These are phyloP conservation scores for Sturnira hondurensis DNA, from an alignment of 2,113 vertebrate genomes.

Conservation along the genomic window DNA sequence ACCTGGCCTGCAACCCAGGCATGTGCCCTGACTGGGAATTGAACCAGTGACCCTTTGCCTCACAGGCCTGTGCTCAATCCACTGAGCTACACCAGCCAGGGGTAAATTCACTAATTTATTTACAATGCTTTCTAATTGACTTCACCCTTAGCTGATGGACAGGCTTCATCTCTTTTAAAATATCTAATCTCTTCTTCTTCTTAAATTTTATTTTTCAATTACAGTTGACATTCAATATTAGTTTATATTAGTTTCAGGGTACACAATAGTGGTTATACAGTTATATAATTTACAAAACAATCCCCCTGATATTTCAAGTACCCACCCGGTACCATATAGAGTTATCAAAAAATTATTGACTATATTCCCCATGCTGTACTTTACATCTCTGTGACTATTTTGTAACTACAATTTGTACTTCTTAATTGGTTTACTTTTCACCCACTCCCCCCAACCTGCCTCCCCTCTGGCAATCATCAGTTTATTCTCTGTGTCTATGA, in stretches of 20 bases:
- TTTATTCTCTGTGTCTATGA: background rate
- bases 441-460: background rate
- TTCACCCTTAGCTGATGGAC: background rate
- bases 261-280: background rate
- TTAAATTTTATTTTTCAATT: background rate
- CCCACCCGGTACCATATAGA: background rate
- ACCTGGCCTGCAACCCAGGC: no score
- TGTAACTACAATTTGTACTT: background rate
- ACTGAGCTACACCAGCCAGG: no score
- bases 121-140: background rate
- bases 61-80: no score
- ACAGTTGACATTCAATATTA: background rate
- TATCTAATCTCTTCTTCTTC: slow-evolving; percentile 25
- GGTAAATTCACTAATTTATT: slow-evolving; percentile 28
- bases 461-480: background rate
- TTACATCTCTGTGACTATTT: background rate
- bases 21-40: no score
- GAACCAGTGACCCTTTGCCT: no score
- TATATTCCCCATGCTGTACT: background rate
- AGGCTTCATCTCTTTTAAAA: slow-evolving; percentile 31
- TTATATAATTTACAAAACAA: background rate
- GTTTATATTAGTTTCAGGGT: background rate
- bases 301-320: background rate
- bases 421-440: background rate
- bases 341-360: background rate